Conservation (phyloP, 2,888 invertebrate species). For the Lymantria dispar region DNA sequence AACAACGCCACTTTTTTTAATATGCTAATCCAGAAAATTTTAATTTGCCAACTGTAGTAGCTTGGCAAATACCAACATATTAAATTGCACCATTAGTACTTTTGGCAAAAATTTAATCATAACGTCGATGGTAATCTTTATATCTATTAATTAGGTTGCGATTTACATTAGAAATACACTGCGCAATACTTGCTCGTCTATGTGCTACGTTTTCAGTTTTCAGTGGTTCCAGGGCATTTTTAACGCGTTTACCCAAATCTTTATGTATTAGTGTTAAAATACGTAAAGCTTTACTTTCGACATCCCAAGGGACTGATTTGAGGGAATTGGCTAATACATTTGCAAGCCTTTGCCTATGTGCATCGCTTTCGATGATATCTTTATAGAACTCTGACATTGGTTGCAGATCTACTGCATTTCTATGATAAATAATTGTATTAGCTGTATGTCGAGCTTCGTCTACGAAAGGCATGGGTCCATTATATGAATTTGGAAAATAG, state of each 20-base stretch:
- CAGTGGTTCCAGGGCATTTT: not conserved
- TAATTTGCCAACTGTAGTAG: too few relatives aligned
- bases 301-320: conserved; percentile 7
- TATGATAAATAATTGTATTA: conserved; percentile 36
- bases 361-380: conserved; percentile 44
- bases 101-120: not conserved
- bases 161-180: not conserved
- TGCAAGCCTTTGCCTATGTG: conserved; percentile 20
- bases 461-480: conserved; percentile 88
- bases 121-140: not conserved
- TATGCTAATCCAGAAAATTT: too few relatives aligned
- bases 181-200: not conserved
- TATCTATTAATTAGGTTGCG: not conserved
- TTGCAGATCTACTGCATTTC: conserved; percentile 46
- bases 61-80: too few relatives aligned
- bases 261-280: conserved; percentile 7
- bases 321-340: conserved; percentile 9
- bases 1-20: too few relatives aligned
- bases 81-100: too few relatives aligned
- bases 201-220: conserved; percentile 8
- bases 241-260: conserved; percentile 13
- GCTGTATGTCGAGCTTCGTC: conserved; percentile 52
- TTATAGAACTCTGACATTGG: conserved; percentile 89
- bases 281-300: conserved; percentile 16
- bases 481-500: conserved; percentile 96